Evolutionary conservation across 2,797 vertebrate genomes (phyloP).

Genomic region (Capromys pilorides): DNA sequence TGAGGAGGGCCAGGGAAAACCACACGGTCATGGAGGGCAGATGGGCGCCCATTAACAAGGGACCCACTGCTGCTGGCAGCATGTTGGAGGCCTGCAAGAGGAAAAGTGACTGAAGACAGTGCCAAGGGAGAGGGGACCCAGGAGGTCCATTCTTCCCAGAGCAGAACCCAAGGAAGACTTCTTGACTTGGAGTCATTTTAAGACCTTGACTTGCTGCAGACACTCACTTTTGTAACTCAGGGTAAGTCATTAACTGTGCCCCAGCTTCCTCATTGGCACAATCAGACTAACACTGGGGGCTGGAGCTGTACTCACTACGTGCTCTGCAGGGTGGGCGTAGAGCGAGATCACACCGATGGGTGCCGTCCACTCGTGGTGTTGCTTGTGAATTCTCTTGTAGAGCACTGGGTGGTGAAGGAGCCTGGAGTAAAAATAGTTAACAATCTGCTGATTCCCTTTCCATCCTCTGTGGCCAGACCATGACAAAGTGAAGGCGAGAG

Average conservation of each 20-base stretch:
- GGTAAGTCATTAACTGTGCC: neutral
- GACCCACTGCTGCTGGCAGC: constrained; percentile 89
- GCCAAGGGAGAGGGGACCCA: neutral
- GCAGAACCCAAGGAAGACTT: neutral
- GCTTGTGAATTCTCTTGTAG: constrained; percentile 94
- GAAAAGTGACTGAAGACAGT: neutral
- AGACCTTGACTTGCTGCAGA: neutral
- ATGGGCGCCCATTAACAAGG: constrained; percentile 92
- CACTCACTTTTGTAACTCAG: neutral
- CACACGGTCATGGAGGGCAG: constrained; percentile 88
- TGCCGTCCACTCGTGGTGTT: constrained; percentile 97
- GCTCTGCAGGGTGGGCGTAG: constrained; percentile 94
- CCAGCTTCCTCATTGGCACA: neutral
- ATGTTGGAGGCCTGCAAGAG: constrained; percentile 91
- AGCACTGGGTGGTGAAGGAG: constrained; percentile 92
- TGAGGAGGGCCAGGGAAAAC: constrained; percentile 90
- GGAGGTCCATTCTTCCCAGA: neutral
- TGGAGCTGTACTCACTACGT: constrained; percentile 87
- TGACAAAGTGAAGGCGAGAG: neutral
- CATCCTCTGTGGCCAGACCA: neutral
- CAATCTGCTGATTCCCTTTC: neutral
- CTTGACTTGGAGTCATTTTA: neutral
- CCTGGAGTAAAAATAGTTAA: constrained; percentile 82
- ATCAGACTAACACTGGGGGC: neutral
- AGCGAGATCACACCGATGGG: constrained; percentile 90